phyloP scores from a whole-genome alignment of 35 echinoderm and acorn worm species.

The Strongylocentrotus purpuratus region DNA sequence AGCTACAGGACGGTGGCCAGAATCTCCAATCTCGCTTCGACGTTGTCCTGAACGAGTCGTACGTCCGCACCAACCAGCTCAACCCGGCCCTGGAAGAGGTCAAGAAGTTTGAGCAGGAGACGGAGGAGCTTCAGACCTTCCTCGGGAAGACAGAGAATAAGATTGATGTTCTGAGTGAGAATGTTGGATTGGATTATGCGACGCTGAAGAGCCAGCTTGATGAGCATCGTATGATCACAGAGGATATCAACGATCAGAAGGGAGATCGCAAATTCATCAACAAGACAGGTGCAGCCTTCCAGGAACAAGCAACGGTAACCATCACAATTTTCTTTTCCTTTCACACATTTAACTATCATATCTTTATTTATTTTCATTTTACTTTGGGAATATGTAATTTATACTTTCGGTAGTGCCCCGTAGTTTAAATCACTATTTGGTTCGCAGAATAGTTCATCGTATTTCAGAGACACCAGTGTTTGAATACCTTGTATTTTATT shows the following conservation, averaged over 20 bases:
- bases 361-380: neutral
- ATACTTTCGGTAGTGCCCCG: neutral
- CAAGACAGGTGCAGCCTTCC: constrained; percentile 77
- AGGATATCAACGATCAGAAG: constrained; percentile 95
- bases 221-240: constrained; percentile 70
- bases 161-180: constrained; percentile 54
- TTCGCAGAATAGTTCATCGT: neutral
- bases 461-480: neutral
- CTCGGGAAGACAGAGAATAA: constrained; percentile 51
- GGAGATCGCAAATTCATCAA: constrained; percentile 95
- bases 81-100: constrained; percentile 81
- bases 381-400: too few species aligned
- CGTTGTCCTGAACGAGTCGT: constrained; percentile 78
- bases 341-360: neutral
- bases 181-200: constrained; percentile 71
- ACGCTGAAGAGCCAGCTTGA: constrained; percentile 77
- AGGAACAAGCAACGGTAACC: constrained; percentile 78
- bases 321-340: neutral
- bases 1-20: constrained; percentile 62
- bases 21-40: constrained; percentile 81
- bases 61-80: constrained; percentile 80
- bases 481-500: too few species aligned
- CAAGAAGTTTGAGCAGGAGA: constrained; percentile 75
- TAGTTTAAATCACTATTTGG: neutral
- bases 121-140: constrained; percentile 70